Evolutionary conservation across 2,888 invertebrate genomes (phyloP), one percentile per base, ranked within the genome.

Genomic region (Lasioglossum figueresi): DNA sequence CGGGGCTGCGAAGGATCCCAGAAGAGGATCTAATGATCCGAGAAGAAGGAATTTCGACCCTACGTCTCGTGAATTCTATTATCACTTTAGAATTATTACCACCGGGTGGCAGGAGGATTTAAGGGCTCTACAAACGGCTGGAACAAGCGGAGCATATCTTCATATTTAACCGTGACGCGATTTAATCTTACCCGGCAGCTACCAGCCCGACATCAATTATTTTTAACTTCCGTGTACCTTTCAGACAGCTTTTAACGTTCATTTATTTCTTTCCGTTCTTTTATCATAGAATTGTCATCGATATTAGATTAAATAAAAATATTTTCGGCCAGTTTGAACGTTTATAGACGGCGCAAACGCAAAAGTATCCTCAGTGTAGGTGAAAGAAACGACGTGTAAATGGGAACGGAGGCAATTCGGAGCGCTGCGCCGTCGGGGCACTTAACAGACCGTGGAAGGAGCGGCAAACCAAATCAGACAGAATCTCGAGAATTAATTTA

Each of bases 401-500:
- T 52, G 40, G 43, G 31, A 8, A n/a, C 40, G 23, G 23, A 56
- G 23, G n/a, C 27, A 31, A 78, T 56, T 45, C 8, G 59, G 23
- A 48, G 43, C 43, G 16, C 16, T 5, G 19, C 45, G 48, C 19
- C n/a, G 40, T 43, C 23, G n/a, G 31, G 52, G 34, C 23, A 37
- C 68, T 34, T 34, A 68, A 77, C 45, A 23, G 16, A 14, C 45
- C 45, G n/a, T 34, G 48, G 48, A 76, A 63, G 66, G 45, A 76
- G 34, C 66, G 8, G 34, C 37, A 71, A 52, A 40, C 31, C 66
- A 16, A 56, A 73, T 73, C 56, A 12, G 23, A 40, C 10, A 19
- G 70, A 80, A 74, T 80, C 87, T 80, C 82, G 80, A 73, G 81
- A 85, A 88, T 88, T 87, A 88, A 88, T 88, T 88, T 83, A 40